Evolutionary conservation across 2,797 vertebrate species (phyloP).

Genomic region (Melanogrammus aeglefinus): DNA sequence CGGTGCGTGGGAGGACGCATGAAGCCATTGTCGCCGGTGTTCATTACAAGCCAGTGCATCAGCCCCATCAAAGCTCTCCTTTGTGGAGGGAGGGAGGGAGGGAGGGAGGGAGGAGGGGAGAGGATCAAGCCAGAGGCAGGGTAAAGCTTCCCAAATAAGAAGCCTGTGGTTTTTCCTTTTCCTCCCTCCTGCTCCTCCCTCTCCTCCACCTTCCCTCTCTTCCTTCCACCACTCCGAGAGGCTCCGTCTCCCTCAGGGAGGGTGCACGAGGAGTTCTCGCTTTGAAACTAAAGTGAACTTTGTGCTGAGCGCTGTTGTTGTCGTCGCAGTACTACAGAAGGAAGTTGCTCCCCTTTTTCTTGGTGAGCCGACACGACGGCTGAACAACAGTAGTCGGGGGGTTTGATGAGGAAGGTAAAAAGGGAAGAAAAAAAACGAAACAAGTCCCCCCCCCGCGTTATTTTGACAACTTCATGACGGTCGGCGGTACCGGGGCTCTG

Average conservation of each 20-base stretch:
- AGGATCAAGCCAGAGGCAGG: constrained; percentile 55
- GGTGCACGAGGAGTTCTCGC: not conserved
- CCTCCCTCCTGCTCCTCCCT: constrained; percentile 21
- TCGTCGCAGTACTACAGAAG: not conserved
- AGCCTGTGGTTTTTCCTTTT: constrained; percentile 57
- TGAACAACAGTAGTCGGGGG: not conserved
- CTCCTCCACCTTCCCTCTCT: not conserved
- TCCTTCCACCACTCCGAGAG: not conserved
- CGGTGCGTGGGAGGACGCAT: constrained; percentile 47
- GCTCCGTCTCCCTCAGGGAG: not conserved
- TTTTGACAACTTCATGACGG: not conserved
- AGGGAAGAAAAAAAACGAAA: not conserved
- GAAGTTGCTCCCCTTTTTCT: not conserved
- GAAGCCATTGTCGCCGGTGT: constrained; percentile 54
- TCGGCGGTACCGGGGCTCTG: not conserved
- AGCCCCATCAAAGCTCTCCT: constrained; percentile 64
- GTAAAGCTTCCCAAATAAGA: constrained; percentile 52
- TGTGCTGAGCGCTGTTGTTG: not conserved
- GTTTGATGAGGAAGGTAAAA: not conserved
- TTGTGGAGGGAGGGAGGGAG: constrained; percentile 45
- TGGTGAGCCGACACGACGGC: not conserved
- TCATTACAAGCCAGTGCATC: constrained; percentile 58
- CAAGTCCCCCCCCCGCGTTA: not conserved
- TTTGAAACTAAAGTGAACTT: not conserved
- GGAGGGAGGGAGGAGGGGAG: not conserved